These are phyloP conservation scores for Hypselothyrea guttata DNA, from an alignment of 2,888 invertebrate species.

Conservation along the genomic window DNA sequence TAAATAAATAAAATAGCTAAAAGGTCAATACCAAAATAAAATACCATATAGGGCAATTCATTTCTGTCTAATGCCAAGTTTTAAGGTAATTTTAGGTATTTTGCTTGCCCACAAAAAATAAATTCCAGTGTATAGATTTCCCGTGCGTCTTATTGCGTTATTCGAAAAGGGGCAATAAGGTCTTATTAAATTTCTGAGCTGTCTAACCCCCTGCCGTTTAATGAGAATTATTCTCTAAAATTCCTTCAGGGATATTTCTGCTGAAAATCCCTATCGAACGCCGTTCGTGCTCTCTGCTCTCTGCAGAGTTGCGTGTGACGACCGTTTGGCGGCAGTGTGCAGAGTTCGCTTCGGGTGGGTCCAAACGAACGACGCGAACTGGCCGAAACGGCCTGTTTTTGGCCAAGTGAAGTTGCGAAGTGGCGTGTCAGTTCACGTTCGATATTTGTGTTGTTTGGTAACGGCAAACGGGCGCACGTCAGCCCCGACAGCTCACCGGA, in stretches of 20 bases:
- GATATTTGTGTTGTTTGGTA: slow-evolving; percentile 83
- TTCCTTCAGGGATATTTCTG: too few species aligned
- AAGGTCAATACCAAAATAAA: too few species aligned
- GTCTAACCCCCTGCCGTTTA: too few species aligned
- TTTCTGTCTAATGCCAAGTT: too few species aligned
- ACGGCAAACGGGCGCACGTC: slow-evolving; percentile 67
- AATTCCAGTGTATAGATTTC: not conserved
- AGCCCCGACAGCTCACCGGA: slow-evolving; percentile 32
- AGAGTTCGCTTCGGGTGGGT: slow-evolving; percentile 17
- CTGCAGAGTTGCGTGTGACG: slow-evolving; percentile 15
- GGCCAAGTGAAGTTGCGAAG: slow-evolving; percentile 57
- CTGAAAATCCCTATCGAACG: not conserved
- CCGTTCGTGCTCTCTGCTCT: slow-evolving; percentile 29
- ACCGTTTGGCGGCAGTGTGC: slow-evolving; percentile 42
- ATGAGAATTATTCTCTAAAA: too few species aligned
- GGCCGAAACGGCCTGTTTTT: slow-evolving; percentile 50
- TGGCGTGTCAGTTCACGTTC: slow-evolving; percentile 81
- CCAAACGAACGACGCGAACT: slow-evolving; percentile 9
- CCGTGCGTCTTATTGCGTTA: not conserved
- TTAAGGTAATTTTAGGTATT: too few species aligned
- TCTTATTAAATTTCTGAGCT: too few species aligned
- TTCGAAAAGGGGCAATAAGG: too few species aligned
- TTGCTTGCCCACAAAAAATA: too few species aligned
- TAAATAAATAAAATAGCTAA: too few species aligned
- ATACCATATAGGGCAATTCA: too few species aligned